Conservation (phyloP, 1,140 invertebrate species). For the Drosophila pandora region DNA sequence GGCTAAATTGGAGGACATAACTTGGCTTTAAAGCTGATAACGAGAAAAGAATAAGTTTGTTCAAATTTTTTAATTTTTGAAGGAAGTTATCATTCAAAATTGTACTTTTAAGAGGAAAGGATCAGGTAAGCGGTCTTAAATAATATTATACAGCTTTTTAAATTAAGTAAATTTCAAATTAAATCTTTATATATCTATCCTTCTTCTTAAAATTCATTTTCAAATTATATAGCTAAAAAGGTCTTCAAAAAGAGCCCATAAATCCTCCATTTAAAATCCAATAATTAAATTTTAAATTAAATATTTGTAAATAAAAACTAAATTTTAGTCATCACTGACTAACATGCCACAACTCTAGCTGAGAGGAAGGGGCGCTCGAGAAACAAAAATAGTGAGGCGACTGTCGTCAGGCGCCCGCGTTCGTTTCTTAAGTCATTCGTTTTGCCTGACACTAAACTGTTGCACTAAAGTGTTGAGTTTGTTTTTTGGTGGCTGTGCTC, state of each 20-base stretch:
- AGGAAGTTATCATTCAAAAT: too few relatives aligned
- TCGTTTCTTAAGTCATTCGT: slow-evolving; percentile 80
- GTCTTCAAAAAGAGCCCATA: too few relatives aligned
- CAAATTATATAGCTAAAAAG: too few relatives aligned
- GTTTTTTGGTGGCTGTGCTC: slow-evolving; percentile 32
- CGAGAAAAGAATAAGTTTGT: too few relatives aligned
- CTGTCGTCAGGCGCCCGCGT: slow-evolving; percentile 65
- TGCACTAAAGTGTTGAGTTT: slow-evolving; percentile 77
- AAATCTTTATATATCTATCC: too few relatives aligned
- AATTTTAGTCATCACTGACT: slow-evolving; percentile 22
- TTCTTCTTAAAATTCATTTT: too few relatives aligned
- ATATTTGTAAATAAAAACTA: neutral
- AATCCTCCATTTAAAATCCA: neutral
- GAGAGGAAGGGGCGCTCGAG: neutral
- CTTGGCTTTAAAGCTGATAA: slow-evolving; percentile 29
- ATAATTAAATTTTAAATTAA: neutral
- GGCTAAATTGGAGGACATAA: slow-evolving; percentile 24
- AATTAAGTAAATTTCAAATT: too few relatives aligned
- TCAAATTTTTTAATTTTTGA: neutral
- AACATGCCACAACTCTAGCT: slow-evolving; percentile 17
- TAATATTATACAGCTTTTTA: too few relatives aligned
- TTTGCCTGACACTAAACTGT: slow-evolving; percentile 79
- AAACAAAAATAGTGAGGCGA: slow-evolving; percentile 30
- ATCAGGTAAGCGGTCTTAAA: too few relatives aligned
- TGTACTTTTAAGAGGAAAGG: too few relatives aligned